A percentile compares a stretch with the other conserved stretches of the same genome.
Evolutionary conservation across 92 coral and sea anemone species (phyloP).

Genomic region (Blastomussa wellsi): DNA sequence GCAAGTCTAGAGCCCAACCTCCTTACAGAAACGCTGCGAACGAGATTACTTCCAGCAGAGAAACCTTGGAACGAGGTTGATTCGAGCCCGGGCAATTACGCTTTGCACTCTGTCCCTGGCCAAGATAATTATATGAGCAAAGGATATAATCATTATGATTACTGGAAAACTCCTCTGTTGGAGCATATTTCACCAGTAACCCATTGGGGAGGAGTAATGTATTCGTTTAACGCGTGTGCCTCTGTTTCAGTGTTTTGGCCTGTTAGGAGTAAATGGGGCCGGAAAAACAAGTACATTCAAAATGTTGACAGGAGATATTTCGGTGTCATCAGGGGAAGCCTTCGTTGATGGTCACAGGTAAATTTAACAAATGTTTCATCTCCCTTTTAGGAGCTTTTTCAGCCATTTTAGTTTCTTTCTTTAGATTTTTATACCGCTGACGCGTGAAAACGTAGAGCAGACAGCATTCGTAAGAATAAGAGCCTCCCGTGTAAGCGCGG

Average conservation of each 20-base stretch:
- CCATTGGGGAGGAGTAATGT: too few species aligned
- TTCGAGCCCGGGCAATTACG: not conserved
- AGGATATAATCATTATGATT: too few species aligned
- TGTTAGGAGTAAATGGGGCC: conserved; percentile 97
- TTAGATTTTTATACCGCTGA: too few species aligned
- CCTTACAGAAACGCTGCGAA: too few species aligned
- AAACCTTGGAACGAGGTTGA: not conserved
- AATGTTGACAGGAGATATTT: conserved; percentile 93
- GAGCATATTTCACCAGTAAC: too few species aligned
- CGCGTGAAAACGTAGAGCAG: too few species aligned
- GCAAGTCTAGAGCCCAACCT: too few species aligned
- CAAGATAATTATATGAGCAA: not conserved
- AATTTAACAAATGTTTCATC: not conserved
- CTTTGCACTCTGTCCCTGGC: not conserved
- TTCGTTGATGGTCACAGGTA: conserved; percentile 87
- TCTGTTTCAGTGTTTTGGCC: conserved; percentile 84
- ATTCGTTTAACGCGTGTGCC: not conserved
- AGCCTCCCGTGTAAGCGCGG: too few species aligned
- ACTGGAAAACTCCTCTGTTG: too few species aligned
- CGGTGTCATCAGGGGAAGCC: conserved; percentile 91
- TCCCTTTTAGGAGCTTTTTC: not conserved
- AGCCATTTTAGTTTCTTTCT: too few species aligned
- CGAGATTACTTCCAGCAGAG: not conserved
- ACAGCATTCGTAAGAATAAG: too few species aligned
- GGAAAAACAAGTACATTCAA: conserved; percentile 96